Base-by-base conservation (phyloP, 2,888 invertebrate species). In the Ashinkailepas kermadecensis region DNA sequence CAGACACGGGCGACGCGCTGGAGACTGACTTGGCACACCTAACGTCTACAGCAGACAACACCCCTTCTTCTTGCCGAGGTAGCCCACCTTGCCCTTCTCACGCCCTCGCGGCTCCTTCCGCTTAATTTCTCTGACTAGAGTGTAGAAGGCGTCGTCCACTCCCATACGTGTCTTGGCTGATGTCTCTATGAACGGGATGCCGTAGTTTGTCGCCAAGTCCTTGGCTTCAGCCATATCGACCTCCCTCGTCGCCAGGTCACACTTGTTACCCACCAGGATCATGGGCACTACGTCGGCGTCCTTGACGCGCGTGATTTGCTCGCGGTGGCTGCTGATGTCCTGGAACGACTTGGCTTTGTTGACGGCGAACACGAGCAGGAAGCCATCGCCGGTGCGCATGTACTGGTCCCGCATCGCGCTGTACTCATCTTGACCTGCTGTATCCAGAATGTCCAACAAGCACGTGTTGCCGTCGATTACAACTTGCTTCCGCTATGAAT, bases 221-320 rank as follows among this genome's bases (percentile, higher is more conserved):
- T 95, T 91, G 82, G 97, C 98, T 88, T 96, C 95, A 85, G 91
- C 91, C 93, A 96, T 95, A 89, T 99, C 96, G 82, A 99, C 97
- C 82, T 97, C 95, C 92, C 99, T 94, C 64, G 91, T 89, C 85
- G 97, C 94, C 86, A 99, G 91, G 90, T 99, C 99, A 89, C 99
- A 99, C 90, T 99, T 99, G 90, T 99, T 99, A 84, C 99, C 99
- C 83, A 99, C 99, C 88, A 99, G n/a, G n/a, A n/a, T n/a, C n/a
- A n/a, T n/a, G n/a, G n/a, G n/a, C n/a, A n/a, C n/a, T n/a, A n/a
- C n/a, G n/a, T n/a, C n/a, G n/a, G n/a, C n/a, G n/a, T n/a, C n/a
- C n/a, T n/a, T n/a, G n/a, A n/a, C n/a, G n/a, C n/a, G n/a, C n/a
- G n/a, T n/a, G n/a, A n/a, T n/a, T n/a, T n/a, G n/a, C n/a, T n/a